These are phyloP conservation scores for Semotilus atromaculatus DNA, from an alignment of 2,797 vertebrate species.

Conservation along the genomic window DNA sequence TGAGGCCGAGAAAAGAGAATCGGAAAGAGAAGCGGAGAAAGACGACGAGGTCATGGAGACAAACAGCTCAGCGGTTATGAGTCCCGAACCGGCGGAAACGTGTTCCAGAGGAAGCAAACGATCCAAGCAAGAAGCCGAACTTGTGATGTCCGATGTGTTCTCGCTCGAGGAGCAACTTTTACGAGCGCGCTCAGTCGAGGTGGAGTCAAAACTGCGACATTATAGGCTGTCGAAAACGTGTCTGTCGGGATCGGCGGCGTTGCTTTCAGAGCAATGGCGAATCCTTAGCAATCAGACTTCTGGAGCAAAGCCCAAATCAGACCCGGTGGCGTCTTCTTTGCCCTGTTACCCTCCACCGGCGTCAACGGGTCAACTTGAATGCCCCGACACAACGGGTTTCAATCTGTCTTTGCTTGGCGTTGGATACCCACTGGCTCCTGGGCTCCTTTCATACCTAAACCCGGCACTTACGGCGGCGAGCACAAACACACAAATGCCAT, in stretches of 20 bases:
- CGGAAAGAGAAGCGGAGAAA: slow-evolving; percentile 71
- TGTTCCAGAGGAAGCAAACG: slow-evolving; percentile 65
- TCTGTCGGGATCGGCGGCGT: slow-evolving; percentile 67
- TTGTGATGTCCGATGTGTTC: slow-evolving; percentile 84
- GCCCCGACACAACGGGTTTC: slow-evolving; percentile 86
- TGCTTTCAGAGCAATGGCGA: slow-evolving; percentile 89
- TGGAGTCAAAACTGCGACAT: slow-evolving; percentile 82
- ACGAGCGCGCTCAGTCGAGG: slow-evolving; percentile 81
- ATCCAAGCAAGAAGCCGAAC: slow-evolving; percentile 80
- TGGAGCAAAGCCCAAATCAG: slow-evolving; percentile 73
- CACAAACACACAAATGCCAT: slow-evolving; percentile 81
- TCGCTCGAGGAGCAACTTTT: slow-evolving; percentile 85
- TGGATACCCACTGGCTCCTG: slow-evolving; percentile 87
- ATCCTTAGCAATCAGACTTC: slow-evolving; percentile 73
- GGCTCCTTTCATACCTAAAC: slow-evolving; percentile 91
- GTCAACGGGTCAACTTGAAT: slow-evolving; percentile 85
- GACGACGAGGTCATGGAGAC: slow-evolving; percentile 56
- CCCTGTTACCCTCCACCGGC: slow-evolving; percentile 88
- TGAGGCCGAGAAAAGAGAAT: slow-evolving; percentile 72
- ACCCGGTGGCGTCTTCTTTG: slow-evolving; percentile 73
- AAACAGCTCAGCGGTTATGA: slow-evolving; percentile 61
- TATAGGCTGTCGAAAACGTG: slow-evolving; percentile 84
- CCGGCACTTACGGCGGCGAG: slow-evolving; percentile 73
- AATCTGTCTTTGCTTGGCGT: slow-evolving; percentile 92
- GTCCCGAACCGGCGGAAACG: slow-evolving; percentile 34